phyloP scores from a whole-genome alignment of 2,888 invertebrate genomes.

The Dynastes tityus region DNA sequence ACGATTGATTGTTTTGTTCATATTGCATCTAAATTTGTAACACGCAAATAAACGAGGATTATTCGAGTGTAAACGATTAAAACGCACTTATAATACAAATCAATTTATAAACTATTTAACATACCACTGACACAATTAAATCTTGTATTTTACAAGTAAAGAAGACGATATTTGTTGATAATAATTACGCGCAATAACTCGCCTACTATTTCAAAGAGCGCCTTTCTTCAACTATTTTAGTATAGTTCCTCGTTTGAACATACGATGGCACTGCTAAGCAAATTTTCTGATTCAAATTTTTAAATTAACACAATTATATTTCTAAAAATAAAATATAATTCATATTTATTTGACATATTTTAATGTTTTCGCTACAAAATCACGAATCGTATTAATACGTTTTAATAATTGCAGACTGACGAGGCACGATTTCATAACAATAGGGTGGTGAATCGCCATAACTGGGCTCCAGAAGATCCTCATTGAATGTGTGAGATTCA shows the following conservation, averaged over 20 bases:
- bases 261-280: neutral
- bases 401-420: no score
- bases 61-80: conserved; percentile 22
- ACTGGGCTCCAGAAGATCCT: no score
- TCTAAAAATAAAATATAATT: no score
- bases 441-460: no score
- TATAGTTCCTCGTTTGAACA: neutral
- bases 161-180: conserved; percentile 31
- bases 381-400: no score
- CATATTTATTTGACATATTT: no score
- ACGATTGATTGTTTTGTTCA: conserved; percentile 64
- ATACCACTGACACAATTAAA: conserved; percentile 43
- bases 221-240: neutral
- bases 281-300: neutral
- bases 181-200: conserved; percentile 15
- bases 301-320: no score
- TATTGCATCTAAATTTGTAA: conserved; percentile 57
- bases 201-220: neutral
- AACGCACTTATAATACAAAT: conserved; percentile 32
- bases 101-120: conserved; percentile 40
- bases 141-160: conserved; percentile 35
- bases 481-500: no score
- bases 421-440: no score
- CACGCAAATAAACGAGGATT: conserved; percentile 40
- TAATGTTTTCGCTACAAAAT: no score